Evolutionary conservation across 2,888 invertebrate species (phyloP).

Genomic region (Drosophila austrosaltans): DNA sequence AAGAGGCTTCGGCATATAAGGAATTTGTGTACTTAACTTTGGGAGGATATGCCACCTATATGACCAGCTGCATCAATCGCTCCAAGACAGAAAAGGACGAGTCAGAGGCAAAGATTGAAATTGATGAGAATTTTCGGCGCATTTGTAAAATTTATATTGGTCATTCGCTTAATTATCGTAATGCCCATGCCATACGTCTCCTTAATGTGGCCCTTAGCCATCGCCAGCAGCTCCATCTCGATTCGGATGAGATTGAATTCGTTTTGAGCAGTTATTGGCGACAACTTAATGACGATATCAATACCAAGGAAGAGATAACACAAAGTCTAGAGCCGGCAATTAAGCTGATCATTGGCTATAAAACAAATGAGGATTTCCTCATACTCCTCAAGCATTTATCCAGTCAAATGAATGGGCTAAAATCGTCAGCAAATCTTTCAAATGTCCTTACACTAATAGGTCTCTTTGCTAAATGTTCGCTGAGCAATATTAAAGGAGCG

Average conservation of each 20-base stretch:
- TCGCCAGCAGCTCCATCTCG: conserved; percentile 75
- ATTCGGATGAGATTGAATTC: conserved; percentile 81
- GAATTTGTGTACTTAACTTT: conserved; percentile 74
- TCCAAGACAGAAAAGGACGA: conserved; percentile 35
- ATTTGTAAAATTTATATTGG: conserved; percentile 82
- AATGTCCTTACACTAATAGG: conserved; percentile 71
- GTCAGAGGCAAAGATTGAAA: conserved; percentile 16
- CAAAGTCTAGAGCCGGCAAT: conserved; percentile 72
- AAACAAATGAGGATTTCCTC: conserved; percentile 81
- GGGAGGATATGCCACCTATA: conserved; percentile 61
- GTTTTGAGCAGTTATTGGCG: conserved; percentile 81
- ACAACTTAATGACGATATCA: conserved; percentile 75
- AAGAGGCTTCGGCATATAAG: conserved; percentile 60
- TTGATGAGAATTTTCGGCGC: conserved; percentile 78
- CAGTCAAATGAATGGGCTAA: conserved; percentile 47
- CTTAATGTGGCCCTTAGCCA: conserved; percentile 75
- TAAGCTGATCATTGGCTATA: conserved; percentile 78
- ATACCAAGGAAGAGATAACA: conserved; percentile 32
- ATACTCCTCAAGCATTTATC: conserved; percentile 69
- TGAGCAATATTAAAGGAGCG: conserved; percentile 80
- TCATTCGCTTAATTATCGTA: conserved; percentile 80
- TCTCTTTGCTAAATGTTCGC: conserved; percentile 78
- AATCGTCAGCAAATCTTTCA: conserved; percentile 41
- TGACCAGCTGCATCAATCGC: conserved; percentile 59
- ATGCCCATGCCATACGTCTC: conserved; percentile 76